These are phyloP conservation scores for Sterrhoptilus dennistouni DNA, from an alignment of 2,113 vertebrate genomes.

Conservation along the genomic window DNA sequence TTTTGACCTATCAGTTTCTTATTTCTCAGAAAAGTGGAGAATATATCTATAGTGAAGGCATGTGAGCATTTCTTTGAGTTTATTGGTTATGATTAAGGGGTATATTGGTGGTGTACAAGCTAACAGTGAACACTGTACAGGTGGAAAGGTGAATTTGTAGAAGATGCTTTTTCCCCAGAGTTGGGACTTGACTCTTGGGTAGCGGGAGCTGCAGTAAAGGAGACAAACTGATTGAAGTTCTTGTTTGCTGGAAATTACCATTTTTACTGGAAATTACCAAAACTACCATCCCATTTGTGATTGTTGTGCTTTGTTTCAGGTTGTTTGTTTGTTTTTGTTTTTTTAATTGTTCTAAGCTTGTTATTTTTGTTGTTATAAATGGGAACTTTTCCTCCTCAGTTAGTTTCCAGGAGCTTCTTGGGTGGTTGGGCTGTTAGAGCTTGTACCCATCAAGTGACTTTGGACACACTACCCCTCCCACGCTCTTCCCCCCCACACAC, in stretches of 20 bases:
- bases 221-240: neutral
- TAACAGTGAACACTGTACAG: neutral
- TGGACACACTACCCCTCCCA: fast-evolving
- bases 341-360: neutral
- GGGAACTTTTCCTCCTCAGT: neutral
- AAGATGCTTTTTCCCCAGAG: neutral
- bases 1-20: neutral
- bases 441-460: neutral
- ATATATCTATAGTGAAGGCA: neutral
- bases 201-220: neutral
- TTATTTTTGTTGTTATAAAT: neutral
- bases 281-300: neutral
- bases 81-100: neutral
- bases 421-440: neutral
- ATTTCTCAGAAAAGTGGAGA: neutral
- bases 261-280: neutral
- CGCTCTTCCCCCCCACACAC: too few relatives aligned
- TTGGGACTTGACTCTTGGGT: neutral
- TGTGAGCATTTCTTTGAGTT: neutral
- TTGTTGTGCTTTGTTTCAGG: neutral
- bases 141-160: neutral
- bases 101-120: neutral
- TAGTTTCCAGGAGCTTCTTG: fast-evolving
- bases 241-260: too few relatives aligned
- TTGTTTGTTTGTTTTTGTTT: neutral